Base-by-base conservation (phyloP, 2,113 vertebrate genomes). In the Anguilla rostrata region DNA sequence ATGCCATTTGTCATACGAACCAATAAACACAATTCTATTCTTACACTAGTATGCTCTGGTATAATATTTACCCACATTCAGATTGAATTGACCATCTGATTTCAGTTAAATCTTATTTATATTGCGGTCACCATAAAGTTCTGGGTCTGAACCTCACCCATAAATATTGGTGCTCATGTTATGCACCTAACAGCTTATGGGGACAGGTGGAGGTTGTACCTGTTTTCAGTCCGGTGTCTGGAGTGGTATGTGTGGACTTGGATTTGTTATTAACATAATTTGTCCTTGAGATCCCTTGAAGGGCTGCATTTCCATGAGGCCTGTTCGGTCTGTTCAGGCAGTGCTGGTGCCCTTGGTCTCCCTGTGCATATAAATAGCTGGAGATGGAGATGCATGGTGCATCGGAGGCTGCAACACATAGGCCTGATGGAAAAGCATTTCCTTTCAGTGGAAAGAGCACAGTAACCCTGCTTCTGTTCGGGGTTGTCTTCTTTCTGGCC, bases 351-450 rank as follows among this genome's bases (percentile, higher is more conserved):
- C 71, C 71, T 75, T 26, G 60, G 80, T 63, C 66, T 87, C 84
- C 83, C 79, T 84, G 49, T 87, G 87, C 79, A 85, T 88, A 85
- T 88, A 80, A 85, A 79, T 83, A 83, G 80, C 85, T 83, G 46
- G 34, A 66, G 82, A 87, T 82, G 84, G 86, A 89, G 82, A 78
- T 78, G 78, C 75, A 14, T 6, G 78, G 29, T 14, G 6, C 40
- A 39, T 53, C n/a, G 2, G 15, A 46, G 82, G 34, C 34, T 34
- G 34, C 34, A 34, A 34, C 34, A 34, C 34, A 34, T 34, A 34
- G 34, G 34, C 82, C 82, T 63, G 22, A 39, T 66, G 34, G 18
- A 16, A 63, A 1, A 34, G 12, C 60, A 3, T 41, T 22, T 57
- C 53, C 22, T 39, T 84, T n/a, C 22, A 39, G 60, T 43, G 57